These are phyloP conservation scores for Cavia porcellus DNA, from an alignment of 2,113 vertebrate genomes.

Conservation along the genomic window DNA sequence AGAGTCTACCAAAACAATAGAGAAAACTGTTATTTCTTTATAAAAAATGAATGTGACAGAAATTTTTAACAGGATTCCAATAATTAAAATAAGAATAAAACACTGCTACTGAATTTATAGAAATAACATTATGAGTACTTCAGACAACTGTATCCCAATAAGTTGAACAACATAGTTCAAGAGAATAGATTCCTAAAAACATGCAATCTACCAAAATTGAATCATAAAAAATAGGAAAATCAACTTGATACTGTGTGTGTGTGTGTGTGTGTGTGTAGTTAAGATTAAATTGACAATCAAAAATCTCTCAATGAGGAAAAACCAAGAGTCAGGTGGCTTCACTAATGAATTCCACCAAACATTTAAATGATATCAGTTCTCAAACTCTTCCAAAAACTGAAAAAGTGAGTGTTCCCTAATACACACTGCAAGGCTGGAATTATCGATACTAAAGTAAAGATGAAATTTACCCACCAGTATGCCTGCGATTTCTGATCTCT, in stretches of 20 bases:
- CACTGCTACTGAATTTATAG: not conserved
- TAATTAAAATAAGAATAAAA: not conserved
- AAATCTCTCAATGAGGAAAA: not conserved
- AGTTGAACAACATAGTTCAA: not conserved
- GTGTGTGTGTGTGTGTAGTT: not conserved
- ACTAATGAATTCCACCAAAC: not conserved
- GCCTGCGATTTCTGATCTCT: not conserved
- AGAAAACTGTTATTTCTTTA: not conserved
- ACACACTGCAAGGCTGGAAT: not conserved
- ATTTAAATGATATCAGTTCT: not conserved
- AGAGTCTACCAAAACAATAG: not conserved
- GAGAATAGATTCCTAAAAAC: not conserved
- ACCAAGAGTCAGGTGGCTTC: not conserved
- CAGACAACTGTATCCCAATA: not conserved
- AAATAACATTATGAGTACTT: not conserved
- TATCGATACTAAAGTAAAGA: not conserved
- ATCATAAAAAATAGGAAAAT: not conserved
- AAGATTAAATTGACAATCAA: not conserved
- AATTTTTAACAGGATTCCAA: not conserved
- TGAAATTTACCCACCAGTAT: not conserved
- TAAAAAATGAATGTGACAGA: not conserved
- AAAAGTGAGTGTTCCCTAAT: not conserved
- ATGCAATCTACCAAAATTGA: not conserved
- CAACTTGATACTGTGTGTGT: not conserved
- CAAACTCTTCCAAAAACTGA: not conserved